phyloP scores from a whole-genome alignment of 2,797 vertebrate species.

The Helicolenus hilgendorfi region DNA sequence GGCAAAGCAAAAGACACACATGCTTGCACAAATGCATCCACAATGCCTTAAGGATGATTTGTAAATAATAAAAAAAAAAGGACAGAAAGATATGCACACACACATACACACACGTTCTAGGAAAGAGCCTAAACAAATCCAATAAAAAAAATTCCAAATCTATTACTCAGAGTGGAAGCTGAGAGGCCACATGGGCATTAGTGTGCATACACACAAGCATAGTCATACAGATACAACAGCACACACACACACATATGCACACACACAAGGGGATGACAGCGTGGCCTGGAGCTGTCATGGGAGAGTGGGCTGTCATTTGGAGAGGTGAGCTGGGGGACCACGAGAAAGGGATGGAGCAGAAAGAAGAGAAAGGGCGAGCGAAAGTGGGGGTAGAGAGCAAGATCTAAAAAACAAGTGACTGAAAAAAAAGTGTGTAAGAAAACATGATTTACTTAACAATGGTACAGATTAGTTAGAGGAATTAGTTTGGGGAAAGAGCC shows the following conservation, averaged over 20 bases:
- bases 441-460: constrained; percentile 19
- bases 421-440: not conserved
- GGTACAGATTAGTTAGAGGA: not conserved
- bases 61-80: not conserved
- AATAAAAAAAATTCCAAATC: not conserved
- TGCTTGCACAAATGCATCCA: constrained; percentile 2
- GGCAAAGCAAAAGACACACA: constrained; percentile 18
- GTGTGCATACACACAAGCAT: constrained; percentile 20
- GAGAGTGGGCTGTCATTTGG: constrained; percentile 71
- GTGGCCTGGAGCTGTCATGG: constrained; percentile 56
- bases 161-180: constrained; percentile 47
- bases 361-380: not conserved
- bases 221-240: constrained; percentile 14
- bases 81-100: not conserved
- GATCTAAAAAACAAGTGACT: not conserved
- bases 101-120: not conserved
- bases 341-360: constrained; percentile 3
- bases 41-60: constrained; percentile 21
- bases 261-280: constrained; percentile 37
- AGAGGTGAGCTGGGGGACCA: constrained; percentile 41
- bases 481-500: constrained; percentile 2
- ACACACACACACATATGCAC: not conserved
- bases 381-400: not conserved
- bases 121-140: constrained; percentile 28
- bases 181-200: constrained; percentile 24